A percentile compares a stretch with the other conserved stretches of the same genome.
Conservation (phyloP, 2,113 vertebrate genomes). For the Notechis scutatus region DNA sequence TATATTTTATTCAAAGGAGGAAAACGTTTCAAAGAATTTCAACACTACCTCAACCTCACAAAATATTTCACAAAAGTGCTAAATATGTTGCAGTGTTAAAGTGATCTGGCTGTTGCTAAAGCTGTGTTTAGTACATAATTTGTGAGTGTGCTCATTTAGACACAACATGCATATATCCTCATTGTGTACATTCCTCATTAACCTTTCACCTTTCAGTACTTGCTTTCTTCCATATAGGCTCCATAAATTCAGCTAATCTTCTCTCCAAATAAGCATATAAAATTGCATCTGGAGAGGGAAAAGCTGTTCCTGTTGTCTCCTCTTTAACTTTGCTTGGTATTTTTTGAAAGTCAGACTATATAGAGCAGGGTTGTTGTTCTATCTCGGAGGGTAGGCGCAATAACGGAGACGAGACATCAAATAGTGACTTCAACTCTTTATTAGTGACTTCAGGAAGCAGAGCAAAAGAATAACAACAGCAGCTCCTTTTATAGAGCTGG, state of each 20-base stretch:
- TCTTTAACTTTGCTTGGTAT: neutral
- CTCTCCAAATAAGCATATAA: neutral
- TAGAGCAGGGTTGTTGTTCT: neutral
- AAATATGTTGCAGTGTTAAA: neutral
- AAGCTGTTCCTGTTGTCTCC: neutral
- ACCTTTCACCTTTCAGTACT: neutral
- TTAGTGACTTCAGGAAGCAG: no score
- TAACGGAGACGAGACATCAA: no score
- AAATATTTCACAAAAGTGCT: neutral
- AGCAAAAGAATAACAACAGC: no score
- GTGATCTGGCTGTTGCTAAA: neutral
- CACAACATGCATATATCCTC: neutral
- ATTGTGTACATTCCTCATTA: neutral
- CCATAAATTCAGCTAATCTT: neutral
- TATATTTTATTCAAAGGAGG: neutral
- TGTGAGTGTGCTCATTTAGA: neutral
- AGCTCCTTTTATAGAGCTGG: no score
- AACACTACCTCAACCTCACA: neutral
- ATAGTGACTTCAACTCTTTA: no score
- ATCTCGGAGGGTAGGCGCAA: no score
- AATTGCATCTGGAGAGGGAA: neutral
- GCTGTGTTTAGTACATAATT: neutral
- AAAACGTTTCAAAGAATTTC: neutral
- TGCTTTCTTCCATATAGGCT: neutral
- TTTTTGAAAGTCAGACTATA: neutral